These are phyloP conservation scores for Stomatorhinus ivindoensis DNA, from an alignment of 2,113 vertebrate species.

Conservation along the genomic window DNA sequence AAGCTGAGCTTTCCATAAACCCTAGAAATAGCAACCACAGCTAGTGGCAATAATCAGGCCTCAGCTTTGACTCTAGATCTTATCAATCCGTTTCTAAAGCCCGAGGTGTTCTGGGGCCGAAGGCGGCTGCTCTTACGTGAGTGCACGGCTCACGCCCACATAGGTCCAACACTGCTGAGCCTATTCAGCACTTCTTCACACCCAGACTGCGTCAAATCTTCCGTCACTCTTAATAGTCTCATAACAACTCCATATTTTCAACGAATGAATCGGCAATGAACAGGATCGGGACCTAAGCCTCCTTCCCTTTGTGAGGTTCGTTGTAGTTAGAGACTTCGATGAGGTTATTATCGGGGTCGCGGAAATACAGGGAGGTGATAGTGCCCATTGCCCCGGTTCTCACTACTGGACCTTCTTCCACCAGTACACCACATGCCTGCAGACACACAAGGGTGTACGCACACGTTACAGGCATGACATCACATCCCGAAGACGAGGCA, in stretches of 20 bases:
- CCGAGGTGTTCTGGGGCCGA: not conserved
- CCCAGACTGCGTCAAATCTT: not conserved
- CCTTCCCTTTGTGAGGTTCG: not conserved
- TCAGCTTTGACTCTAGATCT: not conserved
- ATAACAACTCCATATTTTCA: constrained; percentile 8
- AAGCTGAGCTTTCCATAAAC: not conserved
- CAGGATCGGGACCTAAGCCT: not conserved
- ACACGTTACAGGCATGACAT: not conserved
- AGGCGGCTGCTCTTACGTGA: not conserved
- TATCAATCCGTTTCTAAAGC: not conserved
- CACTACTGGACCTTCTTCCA: constrained; percentile 78
- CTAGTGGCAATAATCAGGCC: not conserved
- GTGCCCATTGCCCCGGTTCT: constrained; percentile 73
- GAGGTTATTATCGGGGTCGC: constrained; percentile 78
- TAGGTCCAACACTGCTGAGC: not conserved
- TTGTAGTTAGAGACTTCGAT: constrained; percentile 79
- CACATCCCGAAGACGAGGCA: not conserved
- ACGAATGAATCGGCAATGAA: not conserved
- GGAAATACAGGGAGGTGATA: constrained; percentile 78
- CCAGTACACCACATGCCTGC: constrained; percentile 67
- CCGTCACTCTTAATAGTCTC: not conserved
- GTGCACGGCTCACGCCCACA: not conserved
- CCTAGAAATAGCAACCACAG: not conserved
- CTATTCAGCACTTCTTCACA: not conserved
- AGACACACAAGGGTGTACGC: constrained; percentile 13